These are phyloP conservation scores for Cricetomys ansorgei DNA, from an alignment of 2,113 vertebrate species.

Conservation along the genomic window DNA sequence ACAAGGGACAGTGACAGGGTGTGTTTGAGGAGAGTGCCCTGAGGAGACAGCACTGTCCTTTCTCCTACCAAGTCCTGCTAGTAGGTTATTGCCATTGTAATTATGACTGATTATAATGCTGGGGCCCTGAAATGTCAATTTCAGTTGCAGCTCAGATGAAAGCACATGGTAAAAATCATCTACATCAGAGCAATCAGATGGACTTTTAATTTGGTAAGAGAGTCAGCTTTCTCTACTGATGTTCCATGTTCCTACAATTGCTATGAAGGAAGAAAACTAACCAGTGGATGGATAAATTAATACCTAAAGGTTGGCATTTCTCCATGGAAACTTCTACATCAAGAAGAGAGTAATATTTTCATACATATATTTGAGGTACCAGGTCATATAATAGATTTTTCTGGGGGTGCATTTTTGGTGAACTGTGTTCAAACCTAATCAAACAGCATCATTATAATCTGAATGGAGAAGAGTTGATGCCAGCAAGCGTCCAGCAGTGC, in stretches of 20 bases:
- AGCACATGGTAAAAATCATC: not conserved
- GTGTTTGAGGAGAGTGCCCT: not conserved
- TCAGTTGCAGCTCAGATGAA: conserved; percentile 50
- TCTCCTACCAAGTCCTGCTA: not conserved
- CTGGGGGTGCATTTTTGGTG: not conserved
- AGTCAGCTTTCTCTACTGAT: not conserved
- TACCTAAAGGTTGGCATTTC: conserved; percentile 35
- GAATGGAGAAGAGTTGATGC: conserved; percentile 48
- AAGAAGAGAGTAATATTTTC: conserved; percentile 47
- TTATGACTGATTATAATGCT: conserved; percentile 39
- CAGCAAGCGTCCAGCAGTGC: not conserved
- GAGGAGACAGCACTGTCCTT: not conserved
- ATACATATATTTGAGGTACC: conserved; percentile 8
- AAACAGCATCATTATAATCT: not conserved
- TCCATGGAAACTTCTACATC: conserved; percentile 61
- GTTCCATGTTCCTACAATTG: not conserved
- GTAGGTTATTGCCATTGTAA: not conserved
- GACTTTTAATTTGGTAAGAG: conserved; percentile 41
- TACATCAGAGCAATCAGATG: not conserved
- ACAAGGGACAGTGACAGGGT: not conserved
- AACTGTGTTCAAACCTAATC: conserved; percentile 44
- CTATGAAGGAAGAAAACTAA: not conserved
- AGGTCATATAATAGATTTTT: conserved; percentile 37
- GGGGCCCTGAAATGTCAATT: not conserved
- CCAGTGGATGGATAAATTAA: not conserved